Percentiles rank a stretch among this genome's conserved stretches.
Conservation (phyloP, 1,140 invertebrate genomes). For the Euborellia annulipes region DNA sequence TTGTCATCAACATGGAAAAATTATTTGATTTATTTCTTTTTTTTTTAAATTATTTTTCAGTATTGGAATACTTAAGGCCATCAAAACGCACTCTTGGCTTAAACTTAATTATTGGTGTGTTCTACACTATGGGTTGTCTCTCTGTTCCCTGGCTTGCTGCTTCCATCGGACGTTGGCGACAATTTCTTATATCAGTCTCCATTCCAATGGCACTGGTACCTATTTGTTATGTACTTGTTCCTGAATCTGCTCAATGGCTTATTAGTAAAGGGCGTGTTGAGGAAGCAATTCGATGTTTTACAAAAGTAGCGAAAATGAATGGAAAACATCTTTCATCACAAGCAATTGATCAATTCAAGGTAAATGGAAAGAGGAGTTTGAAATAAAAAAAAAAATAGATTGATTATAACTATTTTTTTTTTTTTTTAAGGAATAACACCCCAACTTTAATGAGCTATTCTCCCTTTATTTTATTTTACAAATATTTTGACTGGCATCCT, state of each 20-base stretch:
- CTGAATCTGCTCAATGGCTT: constrained; percentile 46
- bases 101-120: constrained; percentile 40
- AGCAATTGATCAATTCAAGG: constrained; percentile 30
- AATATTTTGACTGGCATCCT: too few species aligned
- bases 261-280: constrained; percentile 36
- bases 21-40: too few species aligned
- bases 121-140: constrained; percentile 38
- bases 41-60: neutral
- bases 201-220: constrained; percentile 32
- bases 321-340: constrained; percentile 28
- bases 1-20: too few species aligned
- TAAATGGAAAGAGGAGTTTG: too few species aligned
- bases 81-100: constrained; percentile 38
- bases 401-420: too few species aligned
- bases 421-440: too few species aligned
- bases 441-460: too few species aligned
- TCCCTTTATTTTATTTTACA: too few species aligned
- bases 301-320: constrained; percentile 38
- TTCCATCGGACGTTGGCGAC: constrained; percentile 32
- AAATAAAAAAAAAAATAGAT: too few species aligned
- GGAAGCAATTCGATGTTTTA: constrained; percentile 34
- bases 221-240: constrained; percentile 31
- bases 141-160: constrained; percentile 39
- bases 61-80: constrained; percentile 41
- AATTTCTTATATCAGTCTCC: constrained; percentile 33